Evolutionary conservation across 2,888 invertebrate species (phyloP).

Genomic region (Dolomedes plantarius): DNA sequence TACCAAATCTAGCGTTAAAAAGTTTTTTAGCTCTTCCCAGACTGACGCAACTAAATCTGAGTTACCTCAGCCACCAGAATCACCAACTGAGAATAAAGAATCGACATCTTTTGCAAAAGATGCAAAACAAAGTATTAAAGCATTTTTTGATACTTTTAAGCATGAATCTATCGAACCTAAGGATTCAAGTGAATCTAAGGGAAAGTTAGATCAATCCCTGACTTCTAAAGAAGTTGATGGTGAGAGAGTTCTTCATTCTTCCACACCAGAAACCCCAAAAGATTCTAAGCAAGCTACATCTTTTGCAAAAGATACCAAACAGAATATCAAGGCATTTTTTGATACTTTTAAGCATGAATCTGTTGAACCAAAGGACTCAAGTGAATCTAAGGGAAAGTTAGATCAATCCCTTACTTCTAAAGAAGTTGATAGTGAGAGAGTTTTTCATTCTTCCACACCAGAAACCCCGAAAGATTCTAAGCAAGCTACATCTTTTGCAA

Average conservation of each 20-base stretch:
- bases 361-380: too few species aligned
- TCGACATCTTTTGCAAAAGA: neutral
- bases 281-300: too few species aligned
- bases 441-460: too few species aligned
- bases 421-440: too few species aligned
- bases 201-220: too few species aligned
- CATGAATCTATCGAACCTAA: neutral
- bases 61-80: neutral
- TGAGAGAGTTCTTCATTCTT: too few species aligned
- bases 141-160: slow-evolving; percentile 4
- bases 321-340: slow-evolving; percentile 12
- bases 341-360: slow-evolving; percentile 15
- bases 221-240: too few species aligned
- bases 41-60: neutral
- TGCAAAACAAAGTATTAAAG: neutral
- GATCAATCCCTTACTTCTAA: neutral
- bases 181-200: too few species aligned
- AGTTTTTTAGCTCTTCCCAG: slow-evolving; percentile 48
- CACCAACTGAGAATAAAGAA: neutral
- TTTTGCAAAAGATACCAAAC: neutral
- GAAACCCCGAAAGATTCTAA: neutral
- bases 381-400: neutral
- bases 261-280: too few species aligned
- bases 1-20: slow-evolving; percentile 14
- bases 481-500: neutral